Evolutionary conservation across 1,140 invertebrate species (phyloP).

Genomic region (Heliconius congener): DNA sequence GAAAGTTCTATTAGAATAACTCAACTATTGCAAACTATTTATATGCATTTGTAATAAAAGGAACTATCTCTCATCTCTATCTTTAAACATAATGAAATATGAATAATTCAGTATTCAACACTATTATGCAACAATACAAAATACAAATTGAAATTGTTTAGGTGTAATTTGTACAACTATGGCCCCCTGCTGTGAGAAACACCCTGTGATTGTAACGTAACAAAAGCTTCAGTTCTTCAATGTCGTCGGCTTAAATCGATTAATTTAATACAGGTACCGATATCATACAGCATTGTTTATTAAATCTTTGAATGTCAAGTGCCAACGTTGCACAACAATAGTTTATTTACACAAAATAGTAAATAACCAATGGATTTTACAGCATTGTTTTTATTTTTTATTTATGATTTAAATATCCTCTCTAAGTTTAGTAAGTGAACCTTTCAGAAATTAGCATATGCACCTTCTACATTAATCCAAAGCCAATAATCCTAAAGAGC

Average conservation of each 20-base stretch:
- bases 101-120: conserved; percentile 68
- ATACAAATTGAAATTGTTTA: conserved; percentile 64
- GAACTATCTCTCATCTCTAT: conserved; percentile 58
- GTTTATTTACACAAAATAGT: conserved; percentile 1
- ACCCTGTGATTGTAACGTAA: conserved; percentile 51
- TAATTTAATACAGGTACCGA: conserved; percentile 41
- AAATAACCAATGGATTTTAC: neutral
- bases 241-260: conserved; percentile 49
- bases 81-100: conserved; percentile 62
- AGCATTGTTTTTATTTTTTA: neutral
- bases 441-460: no score
- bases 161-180: conserved; percentile 54
- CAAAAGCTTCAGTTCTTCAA: conserved; percentile 50
- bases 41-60: conserved; percentile 39
- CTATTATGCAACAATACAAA: conserved; percentile 64
- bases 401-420: neutral
- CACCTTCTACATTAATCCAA: no score
- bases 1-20: conserved; percentile 31
- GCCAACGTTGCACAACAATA: conserved; percentile 17
- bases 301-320: conserved; percentile 23
- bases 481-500: no score
- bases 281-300: conserved; percentile 40
- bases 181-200: conserved; percentile 56
- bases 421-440: neutral
- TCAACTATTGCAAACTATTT: conserved; percentile 34